phyloP scores from a whole-genome alignment of 1,140 invertebrate genomes.

The Mercenaria mercenaria region DNA sequence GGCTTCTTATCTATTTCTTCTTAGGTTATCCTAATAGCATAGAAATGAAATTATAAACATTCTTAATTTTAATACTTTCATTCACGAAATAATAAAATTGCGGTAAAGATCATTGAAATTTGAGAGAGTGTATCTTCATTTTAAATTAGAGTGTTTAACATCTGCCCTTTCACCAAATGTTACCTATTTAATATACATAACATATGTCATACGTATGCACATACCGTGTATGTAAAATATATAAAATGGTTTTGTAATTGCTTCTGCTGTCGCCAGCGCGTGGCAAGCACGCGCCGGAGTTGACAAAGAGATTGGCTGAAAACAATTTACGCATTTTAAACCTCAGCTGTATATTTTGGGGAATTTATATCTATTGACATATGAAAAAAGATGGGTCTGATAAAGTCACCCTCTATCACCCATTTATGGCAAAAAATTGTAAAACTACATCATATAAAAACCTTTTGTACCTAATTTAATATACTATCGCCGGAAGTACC shows the following conservation, averaged over 20 bases:
- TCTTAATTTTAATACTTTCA: too few relatives aligned
- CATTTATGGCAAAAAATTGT: background rate
- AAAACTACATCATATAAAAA: background rate
- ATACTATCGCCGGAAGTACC: background rate
- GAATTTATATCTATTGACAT: background rate
- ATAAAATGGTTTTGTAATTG: background rate
- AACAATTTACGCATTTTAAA: background rate
- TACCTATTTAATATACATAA: conserved; percentile 24
- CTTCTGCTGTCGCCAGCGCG: background rate
- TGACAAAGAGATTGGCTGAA: background rate
- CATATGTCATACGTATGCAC: background rate
- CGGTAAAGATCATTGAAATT: too few relatives aligned
- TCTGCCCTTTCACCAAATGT: background rate
- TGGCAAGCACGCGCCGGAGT: background rate
- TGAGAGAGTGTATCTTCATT: too few relatives aligned
- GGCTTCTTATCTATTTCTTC: too few relatives aligned
- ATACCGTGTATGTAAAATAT: conserved; percentile 4
- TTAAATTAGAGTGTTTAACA: too few relatives aligned
- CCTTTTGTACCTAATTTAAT: background rate
- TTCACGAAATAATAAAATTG: too few relatives aligned
- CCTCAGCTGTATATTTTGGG: background rate
- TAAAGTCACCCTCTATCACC: conserved; percentile 14
- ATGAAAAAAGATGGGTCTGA: background rate
- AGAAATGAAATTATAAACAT: too few relatives aligned
- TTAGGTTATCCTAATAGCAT: too few relatives aligned